Percentiles rank a stretch among this genome's conserved stretches.
Evolutionary conservation across 1,140 invertebrate genomes (phyloP).

Genomic region (Drosophila serrata): DNA sequence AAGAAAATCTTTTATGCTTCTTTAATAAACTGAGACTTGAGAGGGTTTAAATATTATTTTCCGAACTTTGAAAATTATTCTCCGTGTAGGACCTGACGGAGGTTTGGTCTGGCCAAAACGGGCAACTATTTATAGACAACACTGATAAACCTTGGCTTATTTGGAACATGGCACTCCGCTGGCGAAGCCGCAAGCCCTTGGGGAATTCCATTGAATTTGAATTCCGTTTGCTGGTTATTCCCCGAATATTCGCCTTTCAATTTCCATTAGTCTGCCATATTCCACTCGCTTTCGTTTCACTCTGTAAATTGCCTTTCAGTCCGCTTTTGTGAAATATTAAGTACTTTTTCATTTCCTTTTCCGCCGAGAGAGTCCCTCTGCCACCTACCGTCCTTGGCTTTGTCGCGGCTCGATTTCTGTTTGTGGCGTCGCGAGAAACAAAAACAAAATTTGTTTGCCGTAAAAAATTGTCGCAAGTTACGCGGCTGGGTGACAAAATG

Average conservation of each 20-base stretch:
- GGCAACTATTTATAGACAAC: slow-evolving; percentile 45
- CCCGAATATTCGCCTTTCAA: slow-evolving; percentile 41
- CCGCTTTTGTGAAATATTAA: slow-evolving; percentile 56
- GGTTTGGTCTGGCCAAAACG: not conserved
- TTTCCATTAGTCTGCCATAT: slow-evolving; percentile 55
- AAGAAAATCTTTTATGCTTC: not conserved
- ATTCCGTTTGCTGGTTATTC: slow-evolving; percentile 24
- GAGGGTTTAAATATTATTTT: no score
- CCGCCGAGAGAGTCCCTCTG: slow-evolving; percentile 14
- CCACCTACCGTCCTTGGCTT: not conserved
- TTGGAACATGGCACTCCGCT: slow-evolving; percentile 17
- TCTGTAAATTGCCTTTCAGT: slow-evolving; percentile 55
- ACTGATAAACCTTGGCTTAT: slow-evolving; percentile 12
- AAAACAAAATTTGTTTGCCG: slow-evolving; percentile 56
- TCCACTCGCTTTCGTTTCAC: slow-evolving; percentile 41
- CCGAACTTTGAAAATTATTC: not conserved
- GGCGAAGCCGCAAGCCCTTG: slow-evolving; percentile 9
- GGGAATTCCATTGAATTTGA: slow-evolving; percentile 46
- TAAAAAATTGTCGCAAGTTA: slow-evolving; percentile 56
- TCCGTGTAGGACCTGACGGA: not conserved
- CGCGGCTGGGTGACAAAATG: slow-evolving; percentile 64
- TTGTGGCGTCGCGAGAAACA: slow-evolving; percentile 43
- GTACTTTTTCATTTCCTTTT: slow-evolving; percentile 63
- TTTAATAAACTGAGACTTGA: not conserved
- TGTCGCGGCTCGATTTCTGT: slow-evolving; percentile 27